Evolutionary conservation across 2,888 invertebrate genomes (phyloP).

Genomic region (Erebia aethiops): DNA sequence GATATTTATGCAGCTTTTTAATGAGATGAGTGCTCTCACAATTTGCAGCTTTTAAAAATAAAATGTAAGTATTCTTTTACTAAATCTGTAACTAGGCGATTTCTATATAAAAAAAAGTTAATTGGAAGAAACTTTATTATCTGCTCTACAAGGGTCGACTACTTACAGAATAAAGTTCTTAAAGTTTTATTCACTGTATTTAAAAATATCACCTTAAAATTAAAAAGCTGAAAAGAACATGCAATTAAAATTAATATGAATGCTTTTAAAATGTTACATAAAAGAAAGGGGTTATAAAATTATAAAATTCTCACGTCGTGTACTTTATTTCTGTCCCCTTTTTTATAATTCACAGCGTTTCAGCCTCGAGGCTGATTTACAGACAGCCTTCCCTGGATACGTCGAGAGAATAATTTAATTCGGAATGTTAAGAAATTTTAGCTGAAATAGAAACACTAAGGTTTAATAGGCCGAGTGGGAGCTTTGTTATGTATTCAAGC

Average conservation of each 20-base stretch:
- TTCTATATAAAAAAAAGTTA: no score
- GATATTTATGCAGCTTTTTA: no score
- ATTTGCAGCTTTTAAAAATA: no score
- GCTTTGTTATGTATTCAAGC: not conserved
- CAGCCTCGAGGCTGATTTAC: conserved; percentile 14
- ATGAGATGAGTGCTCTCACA: no score
- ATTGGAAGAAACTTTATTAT: no score
- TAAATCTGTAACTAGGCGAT: no score
- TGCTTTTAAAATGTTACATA: conserved; percentile 9
- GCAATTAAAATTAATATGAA: conserved; percentile 6
- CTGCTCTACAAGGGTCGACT: no score
- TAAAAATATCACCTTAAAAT: no score
- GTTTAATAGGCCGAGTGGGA: not conserved
- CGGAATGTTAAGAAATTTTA: not conserved
- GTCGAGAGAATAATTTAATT: conserved; percentile 12
- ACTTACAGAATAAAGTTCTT: no score
- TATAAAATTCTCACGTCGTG: conserved; percentile 9
- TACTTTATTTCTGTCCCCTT: conserved; percentile 8
- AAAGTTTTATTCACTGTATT: no score
- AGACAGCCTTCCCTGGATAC: conserved; percentile 12
- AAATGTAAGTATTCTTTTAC: no score
- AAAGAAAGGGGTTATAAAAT: conserved; percentile 14
- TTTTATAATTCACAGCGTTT: conserved; percentile 13
- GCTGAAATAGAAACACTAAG: not conserved
- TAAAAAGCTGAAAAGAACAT: conserved; percentile 1